Percentiles rank a stretch among this genome's conserved stretches.
phyloP scores from a whole-genome alignment of 2,888 invertebrate species.

The Alloscopus bannaensis region DNA sequence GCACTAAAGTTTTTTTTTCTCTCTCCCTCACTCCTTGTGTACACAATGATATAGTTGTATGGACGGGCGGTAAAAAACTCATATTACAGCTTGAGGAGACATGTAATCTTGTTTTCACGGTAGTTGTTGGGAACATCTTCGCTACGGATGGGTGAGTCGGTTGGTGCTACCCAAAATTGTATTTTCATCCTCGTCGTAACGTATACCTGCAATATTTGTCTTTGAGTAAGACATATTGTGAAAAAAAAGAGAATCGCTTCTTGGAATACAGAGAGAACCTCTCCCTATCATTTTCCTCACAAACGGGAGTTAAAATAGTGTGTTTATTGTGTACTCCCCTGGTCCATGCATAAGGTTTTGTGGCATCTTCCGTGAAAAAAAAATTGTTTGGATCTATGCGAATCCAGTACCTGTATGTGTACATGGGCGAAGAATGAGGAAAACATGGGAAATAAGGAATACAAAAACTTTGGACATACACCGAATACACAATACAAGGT shows the following conservation, averaged over 20 bases:
- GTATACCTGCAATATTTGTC: not conserved
- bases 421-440: no score
- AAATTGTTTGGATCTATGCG: no score
- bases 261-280: no score
- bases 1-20: no score
- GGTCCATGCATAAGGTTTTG: not conserved
- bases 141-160: slow-evolving; percentile 58
- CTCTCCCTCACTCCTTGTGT: slow-evolving; percentile 8
- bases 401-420: no score
- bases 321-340: slow-evolving; percentile 54
- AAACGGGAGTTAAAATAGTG: slow-evolving; percentile 12
- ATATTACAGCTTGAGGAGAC: slow-evolving; percentile 50
- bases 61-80: slow-evolving; percentile 33
- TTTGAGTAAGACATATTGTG: not conserved
- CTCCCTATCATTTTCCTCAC: no score
- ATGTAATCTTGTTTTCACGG: slow-evolving; percentile 62
- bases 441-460: no score
- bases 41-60: slow-evolving; percentile 7
- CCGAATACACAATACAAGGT: no score
- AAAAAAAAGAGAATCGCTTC: not conserved
- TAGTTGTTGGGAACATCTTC: slow-evolving; percentile 56
- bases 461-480: no score
- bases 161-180: not conserved
- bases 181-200: not conserved
- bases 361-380: no score